Base-by-base conservation (phyloP, 1,140 invertebrate species). In the Ladona fulva region DNA sequence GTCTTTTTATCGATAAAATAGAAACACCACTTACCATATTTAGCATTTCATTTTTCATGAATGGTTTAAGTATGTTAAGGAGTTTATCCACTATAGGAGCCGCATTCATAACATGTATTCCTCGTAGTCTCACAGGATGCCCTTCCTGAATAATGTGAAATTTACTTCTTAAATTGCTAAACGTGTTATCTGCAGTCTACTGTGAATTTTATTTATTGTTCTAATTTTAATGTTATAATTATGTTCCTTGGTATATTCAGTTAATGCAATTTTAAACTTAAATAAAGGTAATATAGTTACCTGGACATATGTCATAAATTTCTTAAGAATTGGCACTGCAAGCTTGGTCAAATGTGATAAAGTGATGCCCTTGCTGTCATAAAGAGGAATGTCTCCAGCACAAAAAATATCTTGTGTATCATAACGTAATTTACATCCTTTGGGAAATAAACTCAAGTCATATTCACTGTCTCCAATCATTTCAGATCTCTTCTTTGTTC, bases 51-150 rank as follows among this genome's bases (percentile, higher is more conserved):
- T 74, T 77, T 44, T 81, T 82, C 79, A 80, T 79, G 59, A 80
- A 81, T 10, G 80, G 80, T 77, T 78, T 80, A 0, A 77, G 52
- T 76, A 82, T 77, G 42, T 76, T 75, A n/a, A 85, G 66, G 80
- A 52, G 79, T 78, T 80, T 76, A 19, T 81, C 76, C 1, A 80
- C 52, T 29, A 79, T 77, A 6, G 80, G 42, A 22, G 76, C 76
- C 10, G 77, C 74, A 24, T 81, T 81, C n/a, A 80, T 78, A 14
- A 78, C 74, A 24, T 81, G 79, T n/a, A 81, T 80, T 24, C 78
- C 80, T 79, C 79, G 80, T 19, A 82, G 59, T 29, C 76, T 77
- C 25, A 80, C 78, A 1, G 79, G 81, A 10, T 79, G 37, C 8
- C 78, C 79, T 66, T 81, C 82, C 76, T 83, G 80, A 1, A 12